phyloP scores from a whole-genome alignment of 2,797 vertebrate species.

The Melanotaenia boesemani region DNA sequence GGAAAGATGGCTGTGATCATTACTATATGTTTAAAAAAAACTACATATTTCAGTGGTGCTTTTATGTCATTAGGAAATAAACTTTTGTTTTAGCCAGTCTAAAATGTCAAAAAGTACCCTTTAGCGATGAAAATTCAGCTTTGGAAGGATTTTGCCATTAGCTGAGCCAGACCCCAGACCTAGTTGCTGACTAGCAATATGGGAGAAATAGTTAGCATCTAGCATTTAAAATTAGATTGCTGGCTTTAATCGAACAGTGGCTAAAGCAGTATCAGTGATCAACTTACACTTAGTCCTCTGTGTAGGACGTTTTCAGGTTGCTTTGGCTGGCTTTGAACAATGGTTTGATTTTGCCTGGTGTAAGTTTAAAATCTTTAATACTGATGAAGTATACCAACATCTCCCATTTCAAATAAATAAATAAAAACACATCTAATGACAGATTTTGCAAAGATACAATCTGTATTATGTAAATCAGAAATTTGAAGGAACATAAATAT shows the following conservation, averaged over 20 bases:
- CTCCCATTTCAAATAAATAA: not conserved
- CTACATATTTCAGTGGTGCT: not conserved
- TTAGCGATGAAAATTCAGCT: not conserved
- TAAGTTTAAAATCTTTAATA: not conserved
- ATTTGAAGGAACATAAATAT: not conserved
- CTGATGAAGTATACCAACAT: not conserved
- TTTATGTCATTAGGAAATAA: not conserved
- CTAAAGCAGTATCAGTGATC: not conserved
- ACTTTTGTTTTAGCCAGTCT: not conserved
- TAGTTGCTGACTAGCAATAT: not conserved
- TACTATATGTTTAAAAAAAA: not conserved
- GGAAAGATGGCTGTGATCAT: not conserved
- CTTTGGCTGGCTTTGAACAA: not conserved
- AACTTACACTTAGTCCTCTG: not conserved
- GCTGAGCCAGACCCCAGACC: not conserved
- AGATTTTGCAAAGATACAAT: not conserved
- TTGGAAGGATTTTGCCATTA: not conserved
- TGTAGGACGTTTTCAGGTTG: not conserved
- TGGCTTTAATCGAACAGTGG: not conserved
- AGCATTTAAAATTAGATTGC: not conserved
- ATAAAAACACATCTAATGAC: not conserved
- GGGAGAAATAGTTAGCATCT: not conserved
- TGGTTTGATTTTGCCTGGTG: not conserved
- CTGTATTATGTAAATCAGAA: not conserved
- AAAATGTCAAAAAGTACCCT: constrained; percentile 3